Conservation (phyloP, 1,140 invertebrate genomes). For the Dendrolimus punctatus region DNA sequence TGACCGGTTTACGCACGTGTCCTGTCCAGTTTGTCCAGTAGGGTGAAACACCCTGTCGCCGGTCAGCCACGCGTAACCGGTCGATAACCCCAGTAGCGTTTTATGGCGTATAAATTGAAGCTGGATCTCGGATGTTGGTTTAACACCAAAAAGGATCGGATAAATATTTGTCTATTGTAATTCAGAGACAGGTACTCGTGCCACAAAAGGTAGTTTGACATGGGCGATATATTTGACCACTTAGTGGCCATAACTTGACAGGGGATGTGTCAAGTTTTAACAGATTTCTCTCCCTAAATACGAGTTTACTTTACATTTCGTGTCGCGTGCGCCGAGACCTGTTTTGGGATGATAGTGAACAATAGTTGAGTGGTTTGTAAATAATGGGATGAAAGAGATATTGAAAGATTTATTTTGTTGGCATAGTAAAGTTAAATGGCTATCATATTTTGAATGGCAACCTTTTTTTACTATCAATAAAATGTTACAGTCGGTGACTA, state of each 20-base stretch:
- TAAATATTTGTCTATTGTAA: constrained; percentile 42
- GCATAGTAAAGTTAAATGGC: constrained; percentile 12
- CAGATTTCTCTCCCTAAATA: constrained; percentile 55
- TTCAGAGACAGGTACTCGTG: constrained; percentile 41
- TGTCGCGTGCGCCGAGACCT: constrained; percentile 41
- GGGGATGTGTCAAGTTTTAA: constrained; percentile 26
- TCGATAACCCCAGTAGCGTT: constrained; percentile 5
- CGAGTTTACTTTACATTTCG: constrained; percentile 33
- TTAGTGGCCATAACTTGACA: constrained; percentile 48
- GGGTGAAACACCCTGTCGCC: not conserved
- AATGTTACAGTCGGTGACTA: too few species aligned
- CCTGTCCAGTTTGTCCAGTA: constrained; percentile 18
- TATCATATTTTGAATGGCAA: not conserved
- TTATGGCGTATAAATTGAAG: constrained; percentile 35
- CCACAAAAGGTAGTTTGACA: constrained; percentile 45
- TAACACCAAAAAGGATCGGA: constrained; percentile 18
- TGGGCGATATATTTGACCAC: constrained; percentile 51
- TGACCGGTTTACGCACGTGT: constrained; percentile 43
- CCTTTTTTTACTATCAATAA: too few species aligned
- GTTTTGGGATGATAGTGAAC: constrained; percentile 25
- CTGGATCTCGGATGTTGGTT: constrained; percentile 59
- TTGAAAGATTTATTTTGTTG: constrained; percentile 19
- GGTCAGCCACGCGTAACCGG: constrained; percentile 10
- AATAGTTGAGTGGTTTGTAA: constrained; percentile 22
- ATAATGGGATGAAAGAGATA: constrained; percentile 34